Base-by-base conservation (phyloP, 2,888 invertebrate species). In the Doris montereyensis region DNA sequence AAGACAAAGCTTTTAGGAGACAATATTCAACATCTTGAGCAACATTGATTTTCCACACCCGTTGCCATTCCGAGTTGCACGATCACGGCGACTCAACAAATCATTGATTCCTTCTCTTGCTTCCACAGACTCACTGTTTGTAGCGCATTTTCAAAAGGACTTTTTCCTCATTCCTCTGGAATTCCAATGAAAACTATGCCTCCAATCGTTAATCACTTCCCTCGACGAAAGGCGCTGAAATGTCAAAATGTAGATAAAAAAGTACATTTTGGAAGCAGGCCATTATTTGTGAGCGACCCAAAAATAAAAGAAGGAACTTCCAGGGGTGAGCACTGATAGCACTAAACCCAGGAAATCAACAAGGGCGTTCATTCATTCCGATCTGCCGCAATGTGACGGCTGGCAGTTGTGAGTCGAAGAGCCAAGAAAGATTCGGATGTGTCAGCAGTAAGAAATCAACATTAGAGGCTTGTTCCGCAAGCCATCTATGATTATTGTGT, bases 81-180 rank as follows among this genome's bases (percentile, higher is more conserved):
- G 52, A 41, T 5, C 52, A 41, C 52, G 52, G 52, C 52, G 17
- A 41, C 17, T 41, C 52, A 41, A 41, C 17, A 5, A 10, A 41
- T 10, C 5, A 41, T 41, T 41, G 52, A 41, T 41, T 41, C 52
- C 5, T 41, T 41, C 52, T 41, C 17, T 10, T 17, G 52, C 5
- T 41, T 41, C 52, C n/a, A n/a, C n/a, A n/a, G n/a, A 74, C 78
- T 79, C 79, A 79, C 79, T 79, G 79, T 76, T 79, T 79, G 65
- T 75, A 79, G 17, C 79, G 75, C 79, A 79, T 79, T 24, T 68
- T 73, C 62, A 17, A 41, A 41, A 5, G 52, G 52, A 10, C 52
- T 41, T 17, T 41, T 41, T 41, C n/a, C 52, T 41, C 52, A 41
- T 41, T 17, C 52, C 17, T 41, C 5, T 41, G 8, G 52, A 5